Evolutionary conservation across 2,797 vertebrate species (phyloP).

Genomic region (Danio albolineatus): DNA sequence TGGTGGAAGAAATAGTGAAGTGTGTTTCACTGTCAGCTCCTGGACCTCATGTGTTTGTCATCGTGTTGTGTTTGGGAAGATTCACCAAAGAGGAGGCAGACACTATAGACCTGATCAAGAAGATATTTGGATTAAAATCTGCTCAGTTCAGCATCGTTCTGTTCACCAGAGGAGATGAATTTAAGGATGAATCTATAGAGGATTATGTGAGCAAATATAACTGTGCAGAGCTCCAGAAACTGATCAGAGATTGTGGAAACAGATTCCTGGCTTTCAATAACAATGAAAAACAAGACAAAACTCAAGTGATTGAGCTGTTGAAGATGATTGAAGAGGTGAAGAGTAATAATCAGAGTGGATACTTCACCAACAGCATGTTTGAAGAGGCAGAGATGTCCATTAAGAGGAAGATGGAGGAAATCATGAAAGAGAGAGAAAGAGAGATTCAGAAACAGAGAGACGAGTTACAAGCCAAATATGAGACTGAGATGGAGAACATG

Average conservation of each 20-base stretch:
- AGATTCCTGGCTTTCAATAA: conserved; percentile 1
- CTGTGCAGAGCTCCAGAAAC: neutral
- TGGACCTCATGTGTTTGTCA: neutral
- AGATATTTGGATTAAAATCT: too few species aligned
- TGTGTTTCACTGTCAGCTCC: neutral
- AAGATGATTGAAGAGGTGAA: neutral
- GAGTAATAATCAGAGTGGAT: neutral
- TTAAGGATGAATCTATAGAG: neutral
- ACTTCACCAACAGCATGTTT: too few species aligned
- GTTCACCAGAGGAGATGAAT: too few species aligned
- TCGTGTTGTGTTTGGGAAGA: neutral
- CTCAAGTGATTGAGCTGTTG: neutral
- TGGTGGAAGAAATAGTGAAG: rapidly evolving
- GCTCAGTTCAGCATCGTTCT: too few species aligned
- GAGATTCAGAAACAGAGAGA: neutral
- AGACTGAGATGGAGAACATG: neutral
- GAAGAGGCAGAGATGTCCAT: conserved; percentile 13
- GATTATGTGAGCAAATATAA: neutral
- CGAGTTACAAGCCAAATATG: rapidly evolving
- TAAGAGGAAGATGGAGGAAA: neutral
- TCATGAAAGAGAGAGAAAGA: neutral
- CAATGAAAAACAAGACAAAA: neutral
- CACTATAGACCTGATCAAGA: neutral
- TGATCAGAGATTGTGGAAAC: too few species aligned
- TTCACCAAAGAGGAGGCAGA: too few species aligned